phyloP scores from a whole-genome alignment of 2,888 invertebrate species.

The Agrilus biguttatus region DNA sequence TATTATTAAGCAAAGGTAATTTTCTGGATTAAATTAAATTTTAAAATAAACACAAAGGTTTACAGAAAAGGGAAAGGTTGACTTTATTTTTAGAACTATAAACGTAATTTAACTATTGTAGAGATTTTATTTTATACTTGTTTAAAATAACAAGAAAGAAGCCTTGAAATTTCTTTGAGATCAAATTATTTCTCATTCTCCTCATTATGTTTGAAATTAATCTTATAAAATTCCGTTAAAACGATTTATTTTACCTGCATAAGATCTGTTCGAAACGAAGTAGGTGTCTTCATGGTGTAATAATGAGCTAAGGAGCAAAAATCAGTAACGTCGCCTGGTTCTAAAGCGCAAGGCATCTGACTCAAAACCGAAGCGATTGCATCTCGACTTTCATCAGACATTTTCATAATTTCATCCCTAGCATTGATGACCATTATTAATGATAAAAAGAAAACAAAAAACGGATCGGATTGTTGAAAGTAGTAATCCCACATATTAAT shows the following conservation, averaged over 20 bases:
- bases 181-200: too few species aligned
- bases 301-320: constrained; percentile 95
- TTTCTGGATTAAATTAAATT: too few species aligned
- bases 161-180: too few species aligned
- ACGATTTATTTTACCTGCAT: constrained; percentile 33
- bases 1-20: too few species aligned
- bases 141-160: too few species aligned
- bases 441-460: constrained; percentile 88
- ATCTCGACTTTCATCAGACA: constrained; percentile 57
- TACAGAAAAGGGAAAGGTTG: too few species aligned
- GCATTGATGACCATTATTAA: constrained; percentile 93
- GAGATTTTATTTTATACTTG: too few species aligned
- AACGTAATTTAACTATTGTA: too few species aligned
- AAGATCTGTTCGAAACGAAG: constrained; percentile 78
- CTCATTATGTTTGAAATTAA: too few species aligned
- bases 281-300: constrained; percentile 85
- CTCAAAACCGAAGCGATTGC: constrained; percentile 52
- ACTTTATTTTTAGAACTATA: too few species aligned
- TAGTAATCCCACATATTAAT: constrained; percentile 95
- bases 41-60: too few species aligned
- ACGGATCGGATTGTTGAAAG: constrained; percentile 91
- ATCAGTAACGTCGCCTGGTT: constrained; percentile 89
- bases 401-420: constrained; percentile 66
- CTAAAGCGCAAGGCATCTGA: constrained; percentile 73
- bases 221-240: too few species aligned